Percentiles rank a stretch among this genome's conserved stretches.
These are phyloP conservation scores for Volucella inflata DNA, from an alignment of 2,888 invertebrate genomes.

Conservation along the genomic window DNA sequence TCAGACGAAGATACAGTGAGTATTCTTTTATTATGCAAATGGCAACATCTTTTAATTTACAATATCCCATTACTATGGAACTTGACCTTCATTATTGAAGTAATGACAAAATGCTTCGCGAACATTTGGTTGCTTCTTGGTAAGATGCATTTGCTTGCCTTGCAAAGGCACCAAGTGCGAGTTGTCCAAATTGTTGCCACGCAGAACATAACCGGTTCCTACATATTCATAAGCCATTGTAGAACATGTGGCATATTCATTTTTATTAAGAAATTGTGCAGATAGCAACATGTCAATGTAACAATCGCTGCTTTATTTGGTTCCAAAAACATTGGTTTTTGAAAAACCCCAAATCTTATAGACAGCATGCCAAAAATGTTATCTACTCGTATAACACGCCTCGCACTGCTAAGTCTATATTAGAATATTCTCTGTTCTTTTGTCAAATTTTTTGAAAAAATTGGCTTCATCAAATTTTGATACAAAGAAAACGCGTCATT, in stretches of 20 bases:
- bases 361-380: not conserved
- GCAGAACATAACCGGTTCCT: not conserved
- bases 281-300: constrained; percentile 1
- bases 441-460: not conserved
- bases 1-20: not conserved
- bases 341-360: not conserved
- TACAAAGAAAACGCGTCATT: not conserved
- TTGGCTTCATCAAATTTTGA: not conserved
- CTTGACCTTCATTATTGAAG: constrained; percentile 42
- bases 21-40: not conserved
- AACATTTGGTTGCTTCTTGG: not conserved
- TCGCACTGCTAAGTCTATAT: not conserved
- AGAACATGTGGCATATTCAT: constrained; percentile 1
- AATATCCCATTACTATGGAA: not conserved
- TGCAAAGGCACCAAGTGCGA: not conserved
- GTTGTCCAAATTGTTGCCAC: not conserved
- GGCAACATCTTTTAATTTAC: not conserved
- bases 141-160: not conserved
- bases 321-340: not conserved
- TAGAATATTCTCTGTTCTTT: not conserved
- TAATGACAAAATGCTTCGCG: no score
- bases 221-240: not conserved
- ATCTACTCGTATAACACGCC: not conserved
- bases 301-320: constrained; percentile 8
- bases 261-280: constrained; percentile 1